Conservation (phyloP, 2,113 vertebrate species). For the Notarius quadriscutis region DNA sequence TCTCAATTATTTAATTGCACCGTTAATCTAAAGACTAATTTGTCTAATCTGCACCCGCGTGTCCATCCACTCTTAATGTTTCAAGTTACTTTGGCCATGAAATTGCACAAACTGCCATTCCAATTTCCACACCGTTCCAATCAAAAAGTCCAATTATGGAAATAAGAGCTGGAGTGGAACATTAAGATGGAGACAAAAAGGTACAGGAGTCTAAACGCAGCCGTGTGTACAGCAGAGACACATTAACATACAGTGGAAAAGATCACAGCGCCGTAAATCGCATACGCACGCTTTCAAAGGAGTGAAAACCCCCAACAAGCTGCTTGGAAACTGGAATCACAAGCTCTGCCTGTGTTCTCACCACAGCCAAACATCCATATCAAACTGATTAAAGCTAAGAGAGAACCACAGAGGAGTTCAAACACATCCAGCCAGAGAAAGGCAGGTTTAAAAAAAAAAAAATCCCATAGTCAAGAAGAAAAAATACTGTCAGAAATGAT, state of each 20-base stretch:
- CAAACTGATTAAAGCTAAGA: slow-evolving; percentile 40
- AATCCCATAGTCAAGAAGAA: background rate
- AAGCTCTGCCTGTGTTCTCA: slow-evolving; percentile 46
- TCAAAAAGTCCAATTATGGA: slow-evolving; percentile 79
- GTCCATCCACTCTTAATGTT: slow-evolving; percentile 52
- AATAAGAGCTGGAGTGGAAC: slow-evolving; percentile 71
- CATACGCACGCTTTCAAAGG: slow-evolving; percentile 23
- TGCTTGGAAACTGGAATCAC: slow-evolving; percentile 43
- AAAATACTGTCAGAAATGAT: background rate
- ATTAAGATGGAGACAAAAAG: slow-evolving; percentile 61
- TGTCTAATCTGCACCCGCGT: slow-evolving; percentile 60
- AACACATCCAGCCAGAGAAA: background rate
- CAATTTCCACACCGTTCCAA: slow-evolving; percentile 66
- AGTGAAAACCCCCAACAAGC: slow-evolving; percentile 41
- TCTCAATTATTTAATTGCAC: slow-evolving; percentile 65
- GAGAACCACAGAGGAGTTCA: background rate
- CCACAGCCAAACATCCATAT: slow-evolving; percentile 31
- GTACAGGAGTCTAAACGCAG: slow-evolving; percentile 61
- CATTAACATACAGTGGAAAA: slow-evolving; percentile 74
- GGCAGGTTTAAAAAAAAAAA: background rate
- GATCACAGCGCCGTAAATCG: slow-evolving; percentile 55
- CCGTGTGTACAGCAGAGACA: slow-evolving; percentile 69
- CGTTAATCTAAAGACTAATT: slow-evolving; percentile 68
- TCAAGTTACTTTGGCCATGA: slow-evolving; percentile 66
- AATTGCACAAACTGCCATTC: slow-evolving; percentile 63